These are phyloP conservation scores for Ceratina australensis DNA, from an alignment of 1,140 invertebrate species.

Conservation along the genomic window DNA sequence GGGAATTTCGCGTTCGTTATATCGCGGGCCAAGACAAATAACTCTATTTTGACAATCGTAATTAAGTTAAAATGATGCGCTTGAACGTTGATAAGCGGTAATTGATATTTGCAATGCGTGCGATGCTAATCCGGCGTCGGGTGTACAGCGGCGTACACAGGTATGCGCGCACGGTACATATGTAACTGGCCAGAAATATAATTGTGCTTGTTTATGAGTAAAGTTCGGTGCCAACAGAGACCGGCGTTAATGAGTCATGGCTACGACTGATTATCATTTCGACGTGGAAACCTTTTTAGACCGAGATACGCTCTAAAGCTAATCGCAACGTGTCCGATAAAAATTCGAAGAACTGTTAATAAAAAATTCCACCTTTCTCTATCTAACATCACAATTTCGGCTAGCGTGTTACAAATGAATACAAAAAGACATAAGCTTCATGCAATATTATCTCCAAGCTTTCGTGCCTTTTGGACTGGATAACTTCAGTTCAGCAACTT, in stretches of 20 bases:
- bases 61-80: slow-evolving; percentile 10
- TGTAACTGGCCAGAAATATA: slow-evolving; percentile 38
- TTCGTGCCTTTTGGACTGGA: no score
- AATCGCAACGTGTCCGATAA: background rate
- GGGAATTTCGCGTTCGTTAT: background rate
- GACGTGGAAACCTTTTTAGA: slow-evolving; percentile 27
- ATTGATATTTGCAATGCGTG: slow-evolving; percentile 27
- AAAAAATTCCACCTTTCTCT: no score
- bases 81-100: slow-evolving; percentile 25
- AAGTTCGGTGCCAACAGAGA: slow-evolving; percentile 41
- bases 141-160: slow-evolving; percentile 9
- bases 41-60: slow-evolving; percentile 32
- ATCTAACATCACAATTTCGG: no score
- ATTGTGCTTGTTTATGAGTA: slow-evolving; percentile 53
- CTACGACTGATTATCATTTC: slow-evolving; percentile 45
- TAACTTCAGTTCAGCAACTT: background rate
- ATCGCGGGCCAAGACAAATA: background rate
- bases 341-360: background rate
- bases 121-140: background rate
- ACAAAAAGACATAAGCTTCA: no score
- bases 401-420: no score
- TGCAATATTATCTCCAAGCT: no score
- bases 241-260: slow-evolving; percentile 45
- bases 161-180: background rate
- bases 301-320: slow-evolving; percentile 21